Conservation (phyloP, 2,797 vertebrate species). For the Limnodromus scolopaceus region DNA sequence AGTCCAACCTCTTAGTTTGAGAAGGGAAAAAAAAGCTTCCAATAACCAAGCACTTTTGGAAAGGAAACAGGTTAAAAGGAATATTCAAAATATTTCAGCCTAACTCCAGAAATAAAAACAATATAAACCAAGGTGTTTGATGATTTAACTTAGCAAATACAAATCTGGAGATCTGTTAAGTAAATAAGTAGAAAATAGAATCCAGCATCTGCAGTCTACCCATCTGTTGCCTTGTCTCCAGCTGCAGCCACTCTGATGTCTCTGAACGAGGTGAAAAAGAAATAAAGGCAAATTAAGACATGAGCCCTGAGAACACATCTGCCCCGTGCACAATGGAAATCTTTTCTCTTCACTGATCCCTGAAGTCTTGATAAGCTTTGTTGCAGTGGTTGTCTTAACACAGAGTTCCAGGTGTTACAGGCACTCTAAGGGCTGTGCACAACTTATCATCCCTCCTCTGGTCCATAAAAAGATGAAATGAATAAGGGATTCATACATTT, state of each 20-base stretch:
- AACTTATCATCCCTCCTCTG: not conserved
- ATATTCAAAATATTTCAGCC: not conserved
- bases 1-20: not conserved
- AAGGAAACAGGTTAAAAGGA: not conserved
- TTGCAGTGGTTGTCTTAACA: not conserved
- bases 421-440: not conserved
- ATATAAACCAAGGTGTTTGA: not conserved
- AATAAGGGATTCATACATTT: not conserved
- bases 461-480: not conserved
- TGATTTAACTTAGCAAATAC: not conserved
- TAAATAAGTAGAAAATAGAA: not conserved
- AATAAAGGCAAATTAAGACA: not conserved
- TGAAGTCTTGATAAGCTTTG: not conserved
- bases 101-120: not conserved
- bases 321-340: not conserved
- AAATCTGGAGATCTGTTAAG: not conserved
- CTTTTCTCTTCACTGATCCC: not conserved
- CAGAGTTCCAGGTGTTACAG: not conserved
- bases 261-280: not conserved
- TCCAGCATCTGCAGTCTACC: not conserved
- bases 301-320: not conserved
- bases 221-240: not conserved
- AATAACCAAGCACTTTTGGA: not conserved
- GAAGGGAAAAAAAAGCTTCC: not conserved
- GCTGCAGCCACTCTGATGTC: not conserved